Conservation (phyloP, 2,113 vertebrate species). For the Dicentrarchus labrax region DNA sequence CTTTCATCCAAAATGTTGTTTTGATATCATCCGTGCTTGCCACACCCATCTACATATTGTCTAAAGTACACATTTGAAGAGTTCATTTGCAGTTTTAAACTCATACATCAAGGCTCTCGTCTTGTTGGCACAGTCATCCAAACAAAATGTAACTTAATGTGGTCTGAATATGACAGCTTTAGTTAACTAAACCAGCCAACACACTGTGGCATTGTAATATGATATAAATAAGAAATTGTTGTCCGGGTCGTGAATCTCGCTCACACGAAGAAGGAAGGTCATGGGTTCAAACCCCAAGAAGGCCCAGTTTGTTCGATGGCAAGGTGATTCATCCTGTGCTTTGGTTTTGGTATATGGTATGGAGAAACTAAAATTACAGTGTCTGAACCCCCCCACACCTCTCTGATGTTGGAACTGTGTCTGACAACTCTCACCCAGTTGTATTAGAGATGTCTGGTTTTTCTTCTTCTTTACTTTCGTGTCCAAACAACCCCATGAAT, state of each 20-base stretch:
- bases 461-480: neutral
- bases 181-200: neutral
- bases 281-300: neutral
- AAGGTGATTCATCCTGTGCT: neutral
- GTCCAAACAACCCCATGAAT: neutral
- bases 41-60: neutral
- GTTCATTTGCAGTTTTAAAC: neutral
- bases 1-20: neutral
- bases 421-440: too few relatives aligned
- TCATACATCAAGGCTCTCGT: too few relatives aligned
- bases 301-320: neutral
- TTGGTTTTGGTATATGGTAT: neutral
- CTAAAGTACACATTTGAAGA: neutral
- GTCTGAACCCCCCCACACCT: neutral
- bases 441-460: too few relatives aligned
- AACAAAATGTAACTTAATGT: too few relatives aligned
- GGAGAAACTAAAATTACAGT: too few relatives aligned
- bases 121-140: neutral
- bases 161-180: neutral
- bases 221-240: neutral
- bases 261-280: neutral
- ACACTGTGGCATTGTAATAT: neutral
- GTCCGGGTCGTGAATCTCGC: neutral
- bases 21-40: neutral
- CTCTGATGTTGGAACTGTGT: neutral